These are phyloP conservation scores for Drosophila hydei DNA, from an alignment of 1,140 invertebrate genomes.

Conservation along the genomic window DNA sequence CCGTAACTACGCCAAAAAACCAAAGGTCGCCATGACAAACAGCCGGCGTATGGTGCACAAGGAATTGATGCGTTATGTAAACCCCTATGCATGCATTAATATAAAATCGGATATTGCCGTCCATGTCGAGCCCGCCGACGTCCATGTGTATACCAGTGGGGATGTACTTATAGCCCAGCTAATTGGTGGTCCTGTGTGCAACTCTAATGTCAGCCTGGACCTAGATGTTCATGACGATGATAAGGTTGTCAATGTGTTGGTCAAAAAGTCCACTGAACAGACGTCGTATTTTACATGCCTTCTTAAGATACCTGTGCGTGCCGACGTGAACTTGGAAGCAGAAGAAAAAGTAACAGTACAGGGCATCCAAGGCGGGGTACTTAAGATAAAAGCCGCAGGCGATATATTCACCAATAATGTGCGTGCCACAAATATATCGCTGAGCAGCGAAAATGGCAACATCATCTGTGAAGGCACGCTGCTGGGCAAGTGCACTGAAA, in stretches of 20 bases:
- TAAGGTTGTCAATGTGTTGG: constrained; percentile 56
- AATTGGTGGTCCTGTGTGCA: constrained; percentile 47
- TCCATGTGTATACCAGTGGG: constrained; percentile 64
- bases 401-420: constrained; percentile 69
- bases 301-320: constrained; percentile 66
- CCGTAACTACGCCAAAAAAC: constrained; percentile 59
- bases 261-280: constrained; percentile 46
- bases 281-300: constrained; percentile 48
- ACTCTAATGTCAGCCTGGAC: constrained; percentile 55
- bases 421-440: constrained; percentile 50
- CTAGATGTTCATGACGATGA: constrained; percentile 58
- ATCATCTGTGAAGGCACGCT: constrained; percentile 64
- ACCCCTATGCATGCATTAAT: constrained; percentile 70
- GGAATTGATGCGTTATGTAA: constrained; percentile 71
- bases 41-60: constrained; percentile 62
- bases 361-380: constrained; percentile 58
- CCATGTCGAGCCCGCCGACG: constrained; percentile 59
- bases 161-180: constrained; percentile 70
- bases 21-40: constrained; percentile 11
- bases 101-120: constrained; percentile 62
- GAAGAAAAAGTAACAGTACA: constrained; percentile 50
- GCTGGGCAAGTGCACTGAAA: constrained; percentile 59
- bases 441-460: constrained; percentile 63
- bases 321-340: constrained; percentile 51
- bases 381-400: constrained; percentile 51